Evolutionary conservation across 2,113 vertebrate genomes (phyloP).

Genomic region (Phalacrocorax pelagicus): DNA sequence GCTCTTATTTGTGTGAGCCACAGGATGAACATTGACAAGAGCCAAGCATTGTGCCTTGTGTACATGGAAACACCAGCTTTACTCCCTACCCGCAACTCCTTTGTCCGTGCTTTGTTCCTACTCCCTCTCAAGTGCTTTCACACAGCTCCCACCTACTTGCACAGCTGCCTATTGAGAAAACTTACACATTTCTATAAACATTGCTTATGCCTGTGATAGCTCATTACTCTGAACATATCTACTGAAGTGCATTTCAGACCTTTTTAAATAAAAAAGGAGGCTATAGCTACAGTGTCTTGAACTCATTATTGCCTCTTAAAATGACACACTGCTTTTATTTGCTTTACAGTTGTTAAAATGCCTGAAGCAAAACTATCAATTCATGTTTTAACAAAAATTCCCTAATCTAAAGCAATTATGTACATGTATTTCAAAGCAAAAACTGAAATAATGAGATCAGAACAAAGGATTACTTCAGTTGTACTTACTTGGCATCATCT

Average conservation of each 20-base stretch:
- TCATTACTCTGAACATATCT: not conserved
- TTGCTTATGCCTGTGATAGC: not conserved
- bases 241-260: not conserved
- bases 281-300: not conserved
- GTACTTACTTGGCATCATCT: not conserved
- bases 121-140: not conserved
- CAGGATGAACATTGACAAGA: not conserved
- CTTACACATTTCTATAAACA: not conserved
- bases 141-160: not conserved
- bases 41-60: not conserved
- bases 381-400: not conserved
- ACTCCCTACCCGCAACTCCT: not conserved
- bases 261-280: not conserved
- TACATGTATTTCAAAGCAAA: not conserved
- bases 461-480: not conserved
- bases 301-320: not conserved
- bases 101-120: not conserved
- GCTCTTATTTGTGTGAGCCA: not conserved
- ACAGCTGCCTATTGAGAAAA: not conserved
- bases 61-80: not conserved
- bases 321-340: not conserved
- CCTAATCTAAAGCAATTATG: not conserved
- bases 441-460: not conserved
- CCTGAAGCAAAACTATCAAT: not conserved
- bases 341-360: not conserved